Base-by-base conservation (phyloP, 1,140 invertebrate genomes). In the Lineus longissimus region DNA sequence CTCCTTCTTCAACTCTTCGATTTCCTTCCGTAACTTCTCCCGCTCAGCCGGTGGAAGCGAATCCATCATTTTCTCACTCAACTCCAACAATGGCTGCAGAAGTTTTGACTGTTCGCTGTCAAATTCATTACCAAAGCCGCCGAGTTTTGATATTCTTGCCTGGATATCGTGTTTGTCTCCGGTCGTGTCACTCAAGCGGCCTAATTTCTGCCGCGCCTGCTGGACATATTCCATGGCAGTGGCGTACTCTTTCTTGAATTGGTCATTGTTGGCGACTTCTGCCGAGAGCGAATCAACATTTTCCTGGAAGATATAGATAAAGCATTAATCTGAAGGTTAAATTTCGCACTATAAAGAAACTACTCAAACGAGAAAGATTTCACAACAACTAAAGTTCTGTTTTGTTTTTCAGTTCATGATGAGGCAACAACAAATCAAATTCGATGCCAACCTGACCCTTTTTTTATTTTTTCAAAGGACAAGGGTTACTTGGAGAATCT, bases 151-250 rank as follows among this genome's bases (percentile, higher is more conserved):
- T n/a, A 95, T 77, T 82, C 94, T 92, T 64, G 93, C 90, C 72
- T 88, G 89, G 6, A 93, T 88, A 63, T 86, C 87, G 13, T 85
- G 84, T 68, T 90, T 86, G 77, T 93, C 89, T 15, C 92, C 92
- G 27, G 76, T 75, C 62, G 89, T 87, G 30, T 90, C 90, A 23
- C 89, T 88, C 68, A 91, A 90, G 67, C 92, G 88, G 74, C 95
- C 93, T 30, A 94, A 86, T 63, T 91, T 88, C 19, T 93, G 86
- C 74, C 91, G 88, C 2, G 88, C 88, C 68, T 89, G 89, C 43
- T 91, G 86, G n/a, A 97, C 85, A 91, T 91, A 95, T 66, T 95
- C 92, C 54, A 89, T 87, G 66, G 92, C 89, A 70, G 89, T 89
- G 64, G 90, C 89, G 67, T 90, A 91, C 0, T 88, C 86, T 70